Conservation (phyloP, 1,140 invertebrate genomes). For the Diorhabda elongata region DNA sequence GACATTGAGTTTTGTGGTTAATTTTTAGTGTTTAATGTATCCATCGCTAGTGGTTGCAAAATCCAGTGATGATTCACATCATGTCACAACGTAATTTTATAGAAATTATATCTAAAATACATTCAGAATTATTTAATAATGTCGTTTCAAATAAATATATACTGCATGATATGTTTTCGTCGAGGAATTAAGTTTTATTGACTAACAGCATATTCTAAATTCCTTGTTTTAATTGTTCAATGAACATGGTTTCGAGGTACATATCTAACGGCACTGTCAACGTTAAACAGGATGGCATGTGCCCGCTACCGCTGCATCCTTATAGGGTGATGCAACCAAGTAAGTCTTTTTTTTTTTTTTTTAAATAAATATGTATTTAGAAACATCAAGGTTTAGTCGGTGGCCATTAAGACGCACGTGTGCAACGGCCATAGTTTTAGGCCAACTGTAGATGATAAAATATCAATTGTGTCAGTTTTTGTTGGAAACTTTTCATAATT, state of each 20-base stretch:
- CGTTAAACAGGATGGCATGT: conserved; percentile 44
- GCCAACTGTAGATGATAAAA: not conserved
- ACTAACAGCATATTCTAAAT: not conserved
- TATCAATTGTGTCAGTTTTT: not conserved
- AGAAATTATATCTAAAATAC: not conserved
- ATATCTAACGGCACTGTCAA: conserved; percentile 42
- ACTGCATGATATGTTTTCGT: not conserved
- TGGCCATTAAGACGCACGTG: conserved; percentile 4
- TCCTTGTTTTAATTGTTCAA: not conserved
- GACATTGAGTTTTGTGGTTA: conserved; percentile 20
- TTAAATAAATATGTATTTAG: not conserved
- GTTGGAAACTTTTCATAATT: not conserved
- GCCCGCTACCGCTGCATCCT: conserved; percentile 40
- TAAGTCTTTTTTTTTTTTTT: conserved; percentile 38
- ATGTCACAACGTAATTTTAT: conserved; percentile 16
- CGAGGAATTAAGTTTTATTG: conserved; percentile 1
- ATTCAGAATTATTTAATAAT: not conserved
- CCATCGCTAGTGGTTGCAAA: conserved; percentile 25
- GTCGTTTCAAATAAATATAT: not conserved
- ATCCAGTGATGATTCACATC: conserved; percentile 21
- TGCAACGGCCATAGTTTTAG: not conserved
- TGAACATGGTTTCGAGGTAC: conserved; percentile 41
- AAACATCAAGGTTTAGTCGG: not conserved
- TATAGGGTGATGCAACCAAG: conserved; percentile 41
- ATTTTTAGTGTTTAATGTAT: conserved; percentile 16